Percentiles rank a stretch among this genome's conserved stretches.
phyloP scores from a whole-genome alignment of 2,888 invertebrate species.

The Mimachlamys varia region DNA sequence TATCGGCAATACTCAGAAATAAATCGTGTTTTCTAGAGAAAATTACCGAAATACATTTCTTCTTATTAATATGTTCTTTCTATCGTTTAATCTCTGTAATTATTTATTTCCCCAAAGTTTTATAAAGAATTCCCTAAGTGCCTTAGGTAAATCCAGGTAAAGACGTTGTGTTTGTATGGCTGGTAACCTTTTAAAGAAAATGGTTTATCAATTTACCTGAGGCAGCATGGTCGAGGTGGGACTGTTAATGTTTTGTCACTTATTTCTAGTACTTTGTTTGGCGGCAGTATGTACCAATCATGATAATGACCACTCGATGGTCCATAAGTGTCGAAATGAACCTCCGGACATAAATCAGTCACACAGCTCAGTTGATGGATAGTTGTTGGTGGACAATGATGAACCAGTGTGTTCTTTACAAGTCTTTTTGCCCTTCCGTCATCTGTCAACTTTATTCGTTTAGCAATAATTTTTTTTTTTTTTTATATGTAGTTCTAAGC shows the following conservation, averaged over 20 bases:
- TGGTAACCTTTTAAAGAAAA: not conserved
- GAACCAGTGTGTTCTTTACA: slow-evolving; percentile 21
- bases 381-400: not conserved
- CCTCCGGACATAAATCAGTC: not conserved
- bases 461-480: not conserved
- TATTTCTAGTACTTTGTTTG: slow-evolving; percentile 13
- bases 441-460: slow-evolving; percentile 15
- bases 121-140: no score
- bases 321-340: slow-evolving; percentile 4
- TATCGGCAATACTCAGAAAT: no score
- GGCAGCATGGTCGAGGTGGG: not conserved
- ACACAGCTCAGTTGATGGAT: not conserved
- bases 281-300: not conserved
- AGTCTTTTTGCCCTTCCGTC: slow-evolving; percentile 7
- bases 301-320: not conserved
- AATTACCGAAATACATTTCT: not conserved
- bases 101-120: not conserved
- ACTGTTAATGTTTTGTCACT: slow-evolving; percentile 28
- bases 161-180: not conserved
- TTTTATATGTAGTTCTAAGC: slow-evolving; percentile 12
- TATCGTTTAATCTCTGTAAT: not conserved
- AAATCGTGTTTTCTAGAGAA: no score
- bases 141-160: not conserved
- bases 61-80: not conserved
- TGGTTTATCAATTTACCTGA: not conserved